Conservation (phyloP, 2,113 vertebrate species). For the Cyprinodon brontotheroides region DNA sequence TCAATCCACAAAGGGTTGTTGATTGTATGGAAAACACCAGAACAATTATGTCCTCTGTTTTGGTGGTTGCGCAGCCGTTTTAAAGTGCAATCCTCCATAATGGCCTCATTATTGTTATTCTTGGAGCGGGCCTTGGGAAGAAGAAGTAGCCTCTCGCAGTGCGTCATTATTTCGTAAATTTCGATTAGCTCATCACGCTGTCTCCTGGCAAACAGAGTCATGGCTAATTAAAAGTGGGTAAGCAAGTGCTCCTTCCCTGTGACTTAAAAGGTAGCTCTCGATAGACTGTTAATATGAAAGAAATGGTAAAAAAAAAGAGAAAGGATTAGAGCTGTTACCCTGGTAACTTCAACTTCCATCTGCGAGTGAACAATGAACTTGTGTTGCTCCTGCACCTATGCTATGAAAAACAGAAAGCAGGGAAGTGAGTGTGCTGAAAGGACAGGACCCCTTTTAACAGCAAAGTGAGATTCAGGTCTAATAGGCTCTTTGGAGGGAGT, state of each 20-base stretch:
- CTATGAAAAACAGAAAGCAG: constrained; percentile 81
- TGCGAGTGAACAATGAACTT: constrained; percentile 96
- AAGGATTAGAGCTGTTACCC: constrained; percentile 98
- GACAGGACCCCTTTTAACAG: constrained; percentile 92
- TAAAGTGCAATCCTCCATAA: constrained; percentile 96
- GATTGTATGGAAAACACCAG: constrained; percentile 98
- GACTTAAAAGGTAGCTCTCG: constrained; percentile 97
- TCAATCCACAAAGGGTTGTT: constrained; percentile 98
- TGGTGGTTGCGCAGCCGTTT: constrained; percentile 90
- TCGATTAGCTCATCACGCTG: constrained; percentile 98
- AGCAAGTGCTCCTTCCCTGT: constrained; percentile 83
- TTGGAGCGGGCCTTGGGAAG: constrained; percentile 90
- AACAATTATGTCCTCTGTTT: constrained; percentile 98
- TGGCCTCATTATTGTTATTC: constrained; percentile 99
- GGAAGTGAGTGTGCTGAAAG: constrained; percentile 89
- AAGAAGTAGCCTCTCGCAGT: constrained; percentile 90
- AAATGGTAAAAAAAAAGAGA: constrained; percentile 94
- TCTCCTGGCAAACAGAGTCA: constrained; percentile 91
- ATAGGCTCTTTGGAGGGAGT: constrained; percentile 86
- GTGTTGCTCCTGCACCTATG: constrained; percentile 96
- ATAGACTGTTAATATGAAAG: constrained; percentile 94
- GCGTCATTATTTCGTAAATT: constrained; percentile 98
- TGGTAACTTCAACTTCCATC: constrained; percentile 99
- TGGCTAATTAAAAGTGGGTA: constrained; percentile 92
- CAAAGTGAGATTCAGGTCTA: constrained; percentile 93